Conservation (phyloP, 2,113 vertebrate genomes). For the Parotia lawesii region DNA sequence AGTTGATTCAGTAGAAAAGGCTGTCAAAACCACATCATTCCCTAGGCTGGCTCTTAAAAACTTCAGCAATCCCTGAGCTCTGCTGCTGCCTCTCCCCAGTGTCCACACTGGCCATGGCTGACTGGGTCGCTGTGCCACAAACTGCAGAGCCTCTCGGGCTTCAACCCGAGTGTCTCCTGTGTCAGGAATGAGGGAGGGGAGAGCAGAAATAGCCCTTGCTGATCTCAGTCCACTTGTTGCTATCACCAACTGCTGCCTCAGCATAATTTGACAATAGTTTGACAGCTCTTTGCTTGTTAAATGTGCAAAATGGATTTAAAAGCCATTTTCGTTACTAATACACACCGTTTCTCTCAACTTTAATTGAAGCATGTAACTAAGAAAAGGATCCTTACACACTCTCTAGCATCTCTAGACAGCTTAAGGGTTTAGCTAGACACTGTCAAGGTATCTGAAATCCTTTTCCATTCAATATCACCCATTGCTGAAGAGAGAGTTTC, state of each 20-base stretch:
- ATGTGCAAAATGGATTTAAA: not conserved
- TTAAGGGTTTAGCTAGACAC: not conserved
- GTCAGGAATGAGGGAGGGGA: not conserved
- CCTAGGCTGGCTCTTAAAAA: not conserved
- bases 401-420: not conserved
- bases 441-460: not conserved
- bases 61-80: not conserved
- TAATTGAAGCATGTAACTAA: not conserved
- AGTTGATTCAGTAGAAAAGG: not conserved
- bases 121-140: not conserved
- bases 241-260: not conserved
- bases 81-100: not conserved
- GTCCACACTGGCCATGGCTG: rapidly evolving
- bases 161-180: rapidly evolving
- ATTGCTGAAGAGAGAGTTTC: not conserved
- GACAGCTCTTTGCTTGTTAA: not conserved
- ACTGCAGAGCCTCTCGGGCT: not conserved
- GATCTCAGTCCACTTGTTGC: not conserved
- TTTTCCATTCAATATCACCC: not conserved
- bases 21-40: not conserved
- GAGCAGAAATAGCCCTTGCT: not conserved
- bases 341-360: not conserved
- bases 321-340: not conserved
- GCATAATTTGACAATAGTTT: not conserved
- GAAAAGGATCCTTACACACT: not conserved